A percentile compares a stretch with the other conserved stretches of the same genome.
Evolutionary conservation across 2,113 vertebrate genomes (phyloP).

Genomic region (Tragelaphus scriptus): DNA sequence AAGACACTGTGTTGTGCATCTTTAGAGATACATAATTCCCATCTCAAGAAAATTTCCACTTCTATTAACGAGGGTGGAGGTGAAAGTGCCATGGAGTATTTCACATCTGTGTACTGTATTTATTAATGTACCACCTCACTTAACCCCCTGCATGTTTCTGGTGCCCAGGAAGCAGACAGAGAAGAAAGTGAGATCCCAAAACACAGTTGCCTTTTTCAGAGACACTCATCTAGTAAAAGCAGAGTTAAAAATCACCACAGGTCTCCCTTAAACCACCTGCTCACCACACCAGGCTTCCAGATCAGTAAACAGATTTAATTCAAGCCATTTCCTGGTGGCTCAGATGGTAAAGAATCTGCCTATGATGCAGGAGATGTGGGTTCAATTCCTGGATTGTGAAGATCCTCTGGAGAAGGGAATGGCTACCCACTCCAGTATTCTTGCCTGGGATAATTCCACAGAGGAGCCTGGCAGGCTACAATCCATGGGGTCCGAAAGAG

Average conservation of each 20-base stretch:
- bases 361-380: neutral
- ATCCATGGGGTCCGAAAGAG: neutral
- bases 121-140: neutral
- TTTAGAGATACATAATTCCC: neutral
- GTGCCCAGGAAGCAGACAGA: neutral
- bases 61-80: neutral
- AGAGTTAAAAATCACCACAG: neutral
- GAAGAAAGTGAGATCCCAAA: neutral
- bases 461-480: neutral
- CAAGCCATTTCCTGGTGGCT: neutral
- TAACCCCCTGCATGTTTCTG: neutral
- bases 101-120: neutral
- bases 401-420: neutral
- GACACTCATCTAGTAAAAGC: neutral
- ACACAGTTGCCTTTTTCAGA: neutral
- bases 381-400: neutral
- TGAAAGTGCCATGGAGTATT: neutral
- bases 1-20: neutral
- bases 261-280: neutral
- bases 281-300: neutral
- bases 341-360: neutral
- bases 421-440: neutral
- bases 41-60: neutral
- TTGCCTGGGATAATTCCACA: neutral
- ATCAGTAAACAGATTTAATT: neutral